phyloP scores from a whole-genome alignment of 1,140 invertebrate species.

The Leptinotarsa undecemlineata region DNA sequence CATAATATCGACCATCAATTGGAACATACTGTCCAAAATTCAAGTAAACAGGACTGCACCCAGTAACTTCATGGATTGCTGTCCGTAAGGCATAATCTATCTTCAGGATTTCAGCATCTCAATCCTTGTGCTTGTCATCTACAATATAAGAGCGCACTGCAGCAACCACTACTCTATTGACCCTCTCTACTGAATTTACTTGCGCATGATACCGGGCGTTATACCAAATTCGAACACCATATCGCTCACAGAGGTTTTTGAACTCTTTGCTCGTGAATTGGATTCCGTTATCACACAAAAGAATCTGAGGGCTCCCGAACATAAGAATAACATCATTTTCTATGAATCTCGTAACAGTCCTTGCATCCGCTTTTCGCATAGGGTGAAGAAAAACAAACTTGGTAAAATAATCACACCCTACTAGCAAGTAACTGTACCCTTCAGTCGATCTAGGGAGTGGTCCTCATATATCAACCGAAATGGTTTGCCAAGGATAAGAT shows the following conservation, averaged over 20 bases:
- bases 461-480: slow-evolving; percentile 53
- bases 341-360: slow-evolving; percentile 22
- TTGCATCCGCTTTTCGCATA: slow-evolving; percentile 18
- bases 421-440: slow-evolving; percentile 50
- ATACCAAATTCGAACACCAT: not conserved
- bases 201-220: not conserved
- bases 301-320: not conserved
- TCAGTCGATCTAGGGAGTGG: slow-evolving; percentile 39
- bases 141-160: no score
- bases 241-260: not conserved
- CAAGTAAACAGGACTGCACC: no score
- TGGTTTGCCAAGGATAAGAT: slow-evolving; percentile 35
- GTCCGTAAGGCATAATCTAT: no score
- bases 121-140: no score
- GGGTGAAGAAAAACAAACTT: slow-evolving; percentile 35
- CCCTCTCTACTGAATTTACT: not conserved
- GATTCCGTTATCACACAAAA: not conserved
- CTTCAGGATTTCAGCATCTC: no score
- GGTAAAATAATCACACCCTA: slow-evolving; percentile 44
- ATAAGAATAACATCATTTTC: slow-evolving; percentile 32
- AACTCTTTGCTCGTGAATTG: not conserved
- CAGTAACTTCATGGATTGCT: no score
- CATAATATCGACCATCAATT: no score
- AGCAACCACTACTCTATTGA: no score
- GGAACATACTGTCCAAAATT: no score